A percentile compares a stretch with the other conserved stretches of the same genome.
Evolutionary conservation across 1,140 invertebrate genomes (phyloP).

Genomic region (Stegodyphus mimosarum): DNA sequence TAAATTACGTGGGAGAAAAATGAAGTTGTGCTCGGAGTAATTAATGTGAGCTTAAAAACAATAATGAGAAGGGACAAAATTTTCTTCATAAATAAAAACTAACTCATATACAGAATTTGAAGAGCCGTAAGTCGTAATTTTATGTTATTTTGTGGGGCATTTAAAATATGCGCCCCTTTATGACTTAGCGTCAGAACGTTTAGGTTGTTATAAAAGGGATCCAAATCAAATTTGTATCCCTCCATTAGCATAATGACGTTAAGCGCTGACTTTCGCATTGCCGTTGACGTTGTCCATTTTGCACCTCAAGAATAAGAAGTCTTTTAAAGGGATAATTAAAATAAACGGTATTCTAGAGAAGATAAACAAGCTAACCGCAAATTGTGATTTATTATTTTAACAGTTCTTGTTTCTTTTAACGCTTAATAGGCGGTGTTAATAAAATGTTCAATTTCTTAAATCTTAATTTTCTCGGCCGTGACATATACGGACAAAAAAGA

Average conservation of each 20-base stretch:
- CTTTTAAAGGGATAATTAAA: conserved; percentile 27
- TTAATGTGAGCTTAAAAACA: too few relatives aligned
- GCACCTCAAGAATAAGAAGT: not conserved
- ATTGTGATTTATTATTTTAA: conserved; percentile 14
- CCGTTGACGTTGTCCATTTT: conserved; percentile 13
- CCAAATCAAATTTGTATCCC: not conserved
- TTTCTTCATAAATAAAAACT: too few relatives aligned
- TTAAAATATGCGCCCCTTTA: too few relatives aligned
- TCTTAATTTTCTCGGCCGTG: too few relatives aligned
- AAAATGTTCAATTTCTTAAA: conserved; percentile 14
- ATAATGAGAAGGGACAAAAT: too few relatives aligned
- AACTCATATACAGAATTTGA: too few relatives aligned
- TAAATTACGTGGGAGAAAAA: too few relatives aligned
- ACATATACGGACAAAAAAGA: too few relatives aligned
- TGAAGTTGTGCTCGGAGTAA: too few relatives aligned
- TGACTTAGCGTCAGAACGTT: too few relatives aligned
- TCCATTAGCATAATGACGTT: conserved; percentile 23
- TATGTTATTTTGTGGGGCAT: too few relatives aligned
- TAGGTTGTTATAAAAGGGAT: not conserved
- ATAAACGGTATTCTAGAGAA: conserved; percentile 9
- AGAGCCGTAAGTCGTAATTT: too few relatives aligned
- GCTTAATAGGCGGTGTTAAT: not conserved
- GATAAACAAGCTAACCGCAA: conserved; percentile 15
- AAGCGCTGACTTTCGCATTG: not conserved
- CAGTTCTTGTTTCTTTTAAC: not conserved